Conservation (phyloP, 2,113 vertebrate genomes). For the Nothobranchius furzeri region DNA sequence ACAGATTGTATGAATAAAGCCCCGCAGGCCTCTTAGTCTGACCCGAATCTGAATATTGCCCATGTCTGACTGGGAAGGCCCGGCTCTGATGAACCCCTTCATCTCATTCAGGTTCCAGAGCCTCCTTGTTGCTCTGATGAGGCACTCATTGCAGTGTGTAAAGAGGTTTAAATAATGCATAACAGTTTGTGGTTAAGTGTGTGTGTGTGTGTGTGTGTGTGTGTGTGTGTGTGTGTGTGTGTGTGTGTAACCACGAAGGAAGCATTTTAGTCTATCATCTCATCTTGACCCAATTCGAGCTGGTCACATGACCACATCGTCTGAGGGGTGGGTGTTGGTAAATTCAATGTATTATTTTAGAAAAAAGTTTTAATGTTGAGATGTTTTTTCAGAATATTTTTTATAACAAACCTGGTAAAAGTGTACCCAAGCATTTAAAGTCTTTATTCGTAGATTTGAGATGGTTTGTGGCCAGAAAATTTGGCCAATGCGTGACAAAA, state of each 20-base stretch:
- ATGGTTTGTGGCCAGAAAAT: constrained; percentile 5
- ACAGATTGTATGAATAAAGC: background rate
- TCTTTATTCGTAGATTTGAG: constrained; percentile 3
- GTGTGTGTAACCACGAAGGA: constrained; percentile 19
- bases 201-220: constrained; percentile 6
- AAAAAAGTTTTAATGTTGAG: background rate
- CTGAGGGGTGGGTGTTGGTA: background rate
- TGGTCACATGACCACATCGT: constrained; percentile 32
- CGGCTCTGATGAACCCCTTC: constrained; percentile 43
- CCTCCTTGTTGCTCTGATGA: constrained; percentile 30
- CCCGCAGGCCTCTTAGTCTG: constrained; percentile 19
- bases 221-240: constrained; percentile 9
- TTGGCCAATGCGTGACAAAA: constrained; percentile 4
- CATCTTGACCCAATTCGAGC: constrained; percentile 52
- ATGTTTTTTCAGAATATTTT: constrained; percentile 25
- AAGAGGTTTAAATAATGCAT: constrained; percentile 54
- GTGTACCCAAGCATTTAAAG: constrained; percentile 22
- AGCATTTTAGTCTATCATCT: constrained; percentile 1
- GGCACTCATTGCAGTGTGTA: constrained; percentile 28
- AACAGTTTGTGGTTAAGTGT: background rate
- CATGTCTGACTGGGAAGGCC: constrained; percentile 34
- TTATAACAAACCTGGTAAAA: constrained; percentile 13
- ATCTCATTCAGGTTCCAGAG: constrained; percentile 46
- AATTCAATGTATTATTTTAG: constrained; percentile 23
- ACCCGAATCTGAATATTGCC: constrained; percentile 37